These are phyloP conservation scores for Artemia sp. DNA, from an alignment of 2,888 invertebrate species.

Conservation along the genomic window DNA sequence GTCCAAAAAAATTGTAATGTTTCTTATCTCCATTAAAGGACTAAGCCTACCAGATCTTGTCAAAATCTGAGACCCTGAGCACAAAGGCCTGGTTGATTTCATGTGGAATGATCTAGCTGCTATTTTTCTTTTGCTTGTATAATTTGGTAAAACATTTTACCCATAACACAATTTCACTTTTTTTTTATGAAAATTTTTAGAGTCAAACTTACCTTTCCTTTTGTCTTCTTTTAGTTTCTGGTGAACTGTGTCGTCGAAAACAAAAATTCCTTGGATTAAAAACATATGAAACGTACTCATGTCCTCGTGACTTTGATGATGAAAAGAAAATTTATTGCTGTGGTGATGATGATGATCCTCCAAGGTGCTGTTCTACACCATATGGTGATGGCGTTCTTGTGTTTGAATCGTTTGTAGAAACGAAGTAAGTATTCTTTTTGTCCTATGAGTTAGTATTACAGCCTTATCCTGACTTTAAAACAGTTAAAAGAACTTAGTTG, in stretches of 20 bases:
- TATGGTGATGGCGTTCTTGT: background rate
- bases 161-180: background rate
- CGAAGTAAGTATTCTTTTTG: background rate
- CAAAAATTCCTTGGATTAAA: constrained; percentile 3
- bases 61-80: too few relatives aligned
- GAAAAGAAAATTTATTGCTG: background rate
- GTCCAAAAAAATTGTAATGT: too few relatives aligned
- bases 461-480: too few relatives aligned
- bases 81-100: too few relatives aligned
- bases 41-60: too few relatives aligned
- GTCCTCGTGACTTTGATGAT: background rate
- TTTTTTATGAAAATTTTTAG: background rate
- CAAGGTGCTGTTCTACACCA: constrained; percentile 14
- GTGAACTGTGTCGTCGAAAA: background rate
- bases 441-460: background rate
- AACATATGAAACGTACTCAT: constrained; percentile 6
- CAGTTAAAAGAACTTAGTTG: too few relatives aligned
- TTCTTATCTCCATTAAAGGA: too few relatives aligned
- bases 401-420: background rate
- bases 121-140: too few relatives aligned
- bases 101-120: too few relatives aligned
- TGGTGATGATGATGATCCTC: constrained; percentile 10
- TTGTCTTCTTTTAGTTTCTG: background rate
- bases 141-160: too few relatives aligned
- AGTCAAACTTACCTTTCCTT: background rate